Percentiles rank a stretch among this genome's conserved stretches.
These are phyloP conservation scores for Schrankia costaestrigalis DNA, from an alignment of 2,888 invertebrate genomes.

Conservation along the genomic window DNA sequence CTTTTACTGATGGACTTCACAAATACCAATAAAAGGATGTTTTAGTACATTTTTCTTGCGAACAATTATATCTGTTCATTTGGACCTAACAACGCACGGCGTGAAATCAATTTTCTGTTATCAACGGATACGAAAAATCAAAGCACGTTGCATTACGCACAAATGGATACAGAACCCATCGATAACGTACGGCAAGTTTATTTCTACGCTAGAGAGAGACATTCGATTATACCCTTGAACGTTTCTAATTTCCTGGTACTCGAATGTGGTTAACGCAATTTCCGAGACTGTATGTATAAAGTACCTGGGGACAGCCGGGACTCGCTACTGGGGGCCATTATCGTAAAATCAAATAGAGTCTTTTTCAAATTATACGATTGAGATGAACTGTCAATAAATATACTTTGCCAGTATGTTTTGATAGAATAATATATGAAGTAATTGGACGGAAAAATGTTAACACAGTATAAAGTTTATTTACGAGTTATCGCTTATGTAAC, in stretches of 20 bases:
- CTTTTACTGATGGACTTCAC: too few species aligned
- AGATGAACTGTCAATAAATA: slow-evolving; percentile 47
- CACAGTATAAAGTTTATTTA: too few species aligned
- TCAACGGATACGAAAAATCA: slow-evolving; percentile 24
- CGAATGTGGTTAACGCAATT: slow-evolving; percentile 79
- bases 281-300: slow-evolving; percentile 66
- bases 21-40: too few species aligned
- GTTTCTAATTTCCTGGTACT: slow-evolving; percentile 79
- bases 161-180: slow-evolving; percentile 32
- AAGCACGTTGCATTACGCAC: slow-evolving; percentile 39
- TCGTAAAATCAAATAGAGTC: slow-evolving; percentile 70
- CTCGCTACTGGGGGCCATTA: slow-evolving; percentile 58
- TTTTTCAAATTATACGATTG: slow-evolving; percentile 61
- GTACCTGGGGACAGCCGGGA: slow-evolving; percentile 61
- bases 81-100: too few species aligned
- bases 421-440: too few species aligned
- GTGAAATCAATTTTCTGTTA: slow-evolving; percentile 26
- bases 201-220: slow-evolving; percentile 62
- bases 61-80: too few species aligned
- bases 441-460: too few species aligned
- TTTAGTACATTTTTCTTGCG: too few species aligned
- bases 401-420: slow-evolving; percentile 3
- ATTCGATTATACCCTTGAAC: slow-evolving; percentile 77
- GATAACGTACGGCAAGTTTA: slow-evolving; percentile 58
- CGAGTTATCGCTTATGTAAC: too few species aligned